phyloP scores from a whole-genome alignment of 2,113 vertebrate species.

The Oenanthe melanoleuca region DNA sequence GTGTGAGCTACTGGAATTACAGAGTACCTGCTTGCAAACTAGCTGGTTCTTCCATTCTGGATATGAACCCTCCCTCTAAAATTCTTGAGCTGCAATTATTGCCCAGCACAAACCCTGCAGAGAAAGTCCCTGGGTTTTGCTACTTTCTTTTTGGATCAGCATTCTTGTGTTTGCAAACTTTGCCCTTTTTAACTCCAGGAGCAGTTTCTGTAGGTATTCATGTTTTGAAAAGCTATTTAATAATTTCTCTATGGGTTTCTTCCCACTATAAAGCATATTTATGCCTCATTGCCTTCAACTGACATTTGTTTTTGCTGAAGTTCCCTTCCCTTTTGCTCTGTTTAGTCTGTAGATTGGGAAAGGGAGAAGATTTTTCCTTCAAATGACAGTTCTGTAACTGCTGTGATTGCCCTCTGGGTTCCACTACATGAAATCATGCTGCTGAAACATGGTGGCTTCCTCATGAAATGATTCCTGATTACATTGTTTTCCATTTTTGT shows the following conservation, averaged over 20 bases:
- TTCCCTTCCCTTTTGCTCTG: neutral
- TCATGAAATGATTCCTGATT: neutral
- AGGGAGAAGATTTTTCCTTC: neutral
- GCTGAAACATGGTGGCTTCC: slow-evolving; percentile 10
- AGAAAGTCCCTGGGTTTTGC: neutral
- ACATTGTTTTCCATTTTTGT: slow-evolving; percentile 7
- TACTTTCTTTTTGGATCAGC: neutral
- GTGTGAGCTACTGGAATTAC: neutral
- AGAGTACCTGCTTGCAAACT: neutral
- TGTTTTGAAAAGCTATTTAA: neutral
- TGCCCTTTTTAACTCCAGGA: neutral
- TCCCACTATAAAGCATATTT: neutral
- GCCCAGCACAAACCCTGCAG: neutral
- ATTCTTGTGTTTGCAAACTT: neutral
- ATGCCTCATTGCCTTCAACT: neutral
- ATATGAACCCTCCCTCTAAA: neutral
- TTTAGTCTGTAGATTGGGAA: neutral
- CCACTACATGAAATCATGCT: neutral
- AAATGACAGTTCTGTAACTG: neutral
- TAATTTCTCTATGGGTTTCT: neutral
- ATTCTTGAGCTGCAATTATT: neutral
- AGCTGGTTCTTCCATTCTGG: neutral
- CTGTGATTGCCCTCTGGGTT: slow-evolving; percentile 29
- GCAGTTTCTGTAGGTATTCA: neutral
- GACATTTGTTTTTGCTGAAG: neutral